phyloP scores from a whole-genome alignment of 2,888 invertebrate species.

The Drosophila phalerata region DNA sequence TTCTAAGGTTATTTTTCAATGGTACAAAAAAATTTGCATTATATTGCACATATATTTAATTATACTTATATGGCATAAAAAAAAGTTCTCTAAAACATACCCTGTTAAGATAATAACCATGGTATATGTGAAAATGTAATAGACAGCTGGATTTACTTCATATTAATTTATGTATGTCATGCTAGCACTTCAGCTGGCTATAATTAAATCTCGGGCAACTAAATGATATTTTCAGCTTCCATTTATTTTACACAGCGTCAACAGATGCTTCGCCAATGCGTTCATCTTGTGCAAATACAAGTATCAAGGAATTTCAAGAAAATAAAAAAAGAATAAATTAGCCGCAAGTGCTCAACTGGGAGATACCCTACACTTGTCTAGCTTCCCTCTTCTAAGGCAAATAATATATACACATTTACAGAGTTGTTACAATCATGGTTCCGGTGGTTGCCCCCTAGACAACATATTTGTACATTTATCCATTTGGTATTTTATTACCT shows the following conservation, averaged over 20 bases:
- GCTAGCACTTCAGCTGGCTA: constrained; percentile 28
- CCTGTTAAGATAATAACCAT: neutral
- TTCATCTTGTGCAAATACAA: constrained; percentile 21
- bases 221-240: constrained; percentile 31
- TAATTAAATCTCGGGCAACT: constrained; percentile 28
- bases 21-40: too few species aligned
- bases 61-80: neutral
- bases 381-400: too few species aligned
- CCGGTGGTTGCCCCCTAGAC: constrained; percentile 5
- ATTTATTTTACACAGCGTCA: constrained; percentile 29
- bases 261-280: constrained; percentile 24
- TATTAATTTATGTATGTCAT: constrained; percentile 28
- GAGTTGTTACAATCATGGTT: constrained; percentile 1
- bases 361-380: constrained; percentile 7
- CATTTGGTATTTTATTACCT: constrained; percentile 33
- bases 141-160: constrained; percentile 18
- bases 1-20: too few species aligned
- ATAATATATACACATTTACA: neutral
- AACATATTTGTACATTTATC: constrained; percentile 3
- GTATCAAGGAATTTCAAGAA: constrained; percentile 22
- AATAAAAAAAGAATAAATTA: constrained; percentile 5
- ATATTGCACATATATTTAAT: too few species aligned
- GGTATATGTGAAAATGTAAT: neutral
- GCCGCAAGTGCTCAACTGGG: neutral
- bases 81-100: neutral